Percentiles rank a stretch among this genome's conserved stretches.
These are phyloP conservation scores for Lepidotrigona ventralis DNA, from an alignment of 1,140 invertebrate species.

Conservation along the genomic window DNA sequence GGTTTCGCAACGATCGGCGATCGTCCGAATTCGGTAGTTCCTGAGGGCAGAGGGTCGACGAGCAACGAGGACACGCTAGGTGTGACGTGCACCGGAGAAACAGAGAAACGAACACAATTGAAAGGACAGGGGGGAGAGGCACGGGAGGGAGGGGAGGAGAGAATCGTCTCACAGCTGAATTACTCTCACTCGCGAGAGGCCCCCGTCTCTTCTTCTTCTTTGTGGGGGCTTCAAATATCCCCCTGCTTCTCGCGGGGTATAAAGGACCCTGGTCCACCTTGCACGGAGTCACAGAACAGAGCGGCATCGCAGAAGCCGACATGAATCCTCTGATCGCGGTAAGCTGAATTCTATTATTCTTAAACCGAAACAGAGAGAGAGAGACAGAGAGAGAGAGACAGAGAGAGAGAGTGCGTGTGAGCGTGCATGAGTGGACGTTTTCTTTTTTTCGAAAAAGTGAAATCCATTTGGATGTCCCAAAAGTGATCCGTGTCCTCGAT, in stretches of 20 bases:
- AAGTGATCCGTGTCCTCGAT: conserved; percentile 27
- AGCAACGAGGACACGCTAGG: conserved; percentile 19
- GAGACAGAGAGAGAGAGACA: background rate
- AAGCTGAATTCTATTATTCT: conserved; percentile 66
- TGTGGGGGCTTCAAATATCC: conserved; percentile 58
- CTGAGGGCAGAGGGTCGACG: background rate
- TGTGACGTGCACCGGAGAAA: conserved; percentile 18
- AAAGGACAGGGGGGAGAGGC: conserved; percentile 32
- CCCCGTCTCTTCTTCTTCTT: conserved; percentile 75
- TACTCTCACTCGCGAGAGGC: conserved; percentile 77
- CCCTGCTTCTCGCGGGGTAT: conserved; percentile 71
- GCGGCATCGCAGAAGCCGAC: conserved; percentile 79
- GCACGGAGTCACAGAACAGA: conserved; percentile 78
- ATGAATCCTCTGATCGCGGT: conserved; percentile 80
- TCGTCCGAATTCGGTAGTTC: conserved; percentile 47
- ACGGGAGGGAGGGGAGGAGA: conserved; percentile 60
- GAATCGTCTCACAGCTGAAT: conserved; percentile 71
- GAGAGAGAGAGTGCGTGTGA: background rate
- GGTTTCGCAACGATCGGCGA: conserved; percentile 51
- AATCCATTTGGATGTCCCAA: background rate
- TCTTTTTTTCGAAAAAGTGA: conserved; percentile 13
- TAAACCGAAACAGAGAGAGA: conserved; percentile 21
- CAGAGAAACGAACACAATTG: conserved; percentile 47
- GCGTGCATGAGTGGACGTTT: background rate
- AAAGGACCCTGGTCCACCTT: conserved; percentile 77